Evolutionary conservation across 2,888 invertebrate species (phyloP).

Genomic region (Druceiella hillmani): DNA sequence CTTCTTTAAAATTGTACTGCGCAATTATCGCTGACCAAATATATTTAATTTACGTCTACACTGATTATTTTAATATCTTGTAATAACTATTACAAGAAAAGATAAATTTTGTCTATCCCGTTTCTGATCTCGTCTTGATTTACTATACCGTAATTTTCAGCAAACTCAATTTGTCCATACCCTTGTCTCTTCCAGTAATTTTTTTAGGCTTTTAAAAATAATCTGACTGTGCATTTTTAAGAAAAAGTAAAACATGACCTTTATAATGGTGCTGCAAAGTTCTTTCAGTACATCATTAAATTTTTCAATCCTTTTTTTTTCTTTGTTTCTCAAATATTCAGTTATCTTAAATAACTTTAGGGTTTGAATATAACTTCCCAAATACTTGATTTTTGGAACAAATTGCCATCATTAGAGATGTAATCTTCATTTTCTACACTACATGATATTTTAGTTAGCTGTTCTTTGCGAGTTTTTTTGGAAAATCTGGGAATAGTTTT

Average conservation of each 20-base stretch:
- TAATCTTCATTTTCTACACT: no score
- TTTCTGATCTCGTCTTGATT: constrained; percentile 20
- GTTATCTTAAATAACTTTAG: not conserved
- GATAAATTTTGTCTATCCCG: constrained; percentile 22
- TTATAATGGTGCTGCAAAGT: not conserved
- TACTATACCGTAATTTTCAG: no score
- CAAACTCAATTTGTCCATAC: no score
- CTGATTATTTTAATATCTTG: constrained; percentile 18
- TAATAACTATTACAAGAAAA: no score
- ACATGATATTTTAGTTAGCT: no score
- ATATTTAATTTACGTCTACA: constrained; percentile 13
- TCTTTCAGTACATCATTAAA: not conserved
- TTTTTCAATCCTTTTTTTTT: not conserved
- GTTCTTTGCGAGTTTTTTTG: constrained; percentile 1
- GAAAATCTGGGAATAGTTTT: not conserved
- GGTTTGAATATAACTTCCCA: not conserved
- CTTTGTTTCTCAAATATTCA: not conserved
- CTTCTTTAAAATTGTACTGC: constrained; percentile 12
- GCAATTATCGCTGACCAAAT: constrained; percentile 10
- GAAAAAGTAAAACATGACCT: not conserved
- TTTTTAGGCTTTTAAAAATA: no score
- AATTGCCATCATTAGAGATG: no score
- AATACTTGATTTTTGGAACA: not conserved
- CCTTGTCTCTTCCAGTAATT: no score
- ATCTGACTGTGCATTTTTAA: constrained; percentile 1